Evolutionary conservation across 2,888 invertebrate genomes (phyloP), one percentile per base, ranked within the genome.

Genomic region (Prionchulus punctatus): DNA sequence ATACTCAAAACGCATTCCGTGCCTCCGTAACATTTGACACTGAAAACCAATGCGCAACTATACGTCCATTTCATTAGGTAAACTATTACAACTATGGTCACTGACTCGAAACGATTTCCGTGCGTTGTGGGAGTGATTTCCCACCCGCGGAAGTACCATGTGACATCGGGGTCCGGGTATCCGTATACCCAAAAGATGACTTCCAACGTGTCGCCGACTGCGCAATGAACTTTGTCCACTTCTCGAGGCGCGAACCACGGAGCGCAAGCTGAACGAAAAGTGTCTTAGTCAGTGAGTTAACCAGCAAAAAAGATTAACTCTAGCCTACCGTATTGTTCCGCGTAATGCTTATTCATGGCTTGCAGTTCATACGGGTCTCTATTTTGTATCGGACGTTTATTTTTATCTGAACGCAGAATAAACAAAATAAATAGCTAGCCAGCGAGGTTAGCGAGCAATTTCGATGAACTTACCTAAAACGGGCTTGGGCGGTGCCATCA

Each of bases 171-270:
- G 71, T 90, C 89, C 0, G 96, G 96, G 74, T 90, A 91, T 0
- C 92, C 94, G 70, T 89, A 88, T 18, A 94, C 86, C 72, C 86
- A 90, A 84, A 92, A 88, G 75, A 86, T 85, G 56, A 98, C 76
- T 68, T 84, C 87, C 21, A 83, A 82, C 64, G 87, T 88, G 71
- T 90, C 88, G 28, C 86, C 85, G 70, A 89, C 88, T 7, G 90
- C 85, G 0, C 90, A 94, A 71, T 90, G 94, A 65, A 89, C 85
- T 0, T 82, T 80, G 62, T 88, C 87, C 64, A 83, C 78, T 67
- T 88, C 88, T 65, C 85, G 85, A 0, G 89, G 81, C 12, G 92
- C 76, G 77, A 94, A 92, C 66, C 82, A 73, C 2, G 74, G 73
- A 23, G 72, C 68, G 61, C 69, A 69, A 30, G 71, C 72, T 70